Conservation (phyloP, 2,797 vertebrate species). For the Poliocrania exsul region DNA sequence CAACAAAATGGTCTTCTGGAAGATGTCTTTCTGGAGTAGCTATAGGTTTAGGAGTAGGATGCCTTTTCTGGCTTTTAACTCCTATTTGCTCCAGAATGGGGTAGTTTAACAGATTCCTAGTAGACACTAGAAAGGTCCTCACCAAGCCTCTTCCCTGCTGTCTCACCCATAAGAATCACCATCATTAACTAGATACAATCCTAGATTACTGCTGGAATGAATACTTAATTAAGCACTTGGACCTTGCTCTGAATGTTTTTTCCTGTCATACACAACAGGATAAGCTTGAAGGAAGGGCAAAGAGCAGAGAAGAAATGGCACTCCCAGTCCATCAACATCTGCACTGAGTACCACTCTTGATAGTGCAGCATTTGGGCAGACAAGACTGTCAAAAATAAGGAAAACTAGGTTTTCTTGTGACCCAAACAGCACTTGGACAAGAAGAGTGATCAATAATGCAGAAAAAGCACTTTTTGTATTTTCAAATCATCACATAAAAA, state of each 20-base stretch:
- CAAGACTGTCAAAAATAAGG: not conserved
- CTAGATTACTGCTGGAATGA: not conserved
- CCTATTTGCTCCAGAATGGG: not conserved
- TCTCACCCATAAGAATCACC: not conserved
- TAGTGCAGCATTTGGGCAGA: not conserved
- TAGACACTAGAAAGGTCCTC: not conserved
- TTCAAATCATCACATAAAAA: not conserved
- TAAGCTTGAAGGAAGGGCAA: not conserved
- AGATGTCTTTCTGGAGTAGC: not conserved
- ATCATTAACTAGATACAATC: not conserved
- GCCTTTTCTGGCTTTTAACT: not conserved
- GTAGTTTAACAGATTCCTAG: not conserved
- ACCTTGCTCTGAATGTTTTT: not conserved
- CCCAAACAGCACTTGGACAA: not conserved
- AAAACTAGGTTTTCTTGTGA: not conserved
- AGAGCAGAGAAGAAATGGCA: not conserved
- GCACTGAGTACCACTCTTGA: not conserved
- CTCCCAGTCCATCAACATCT: not conserved
- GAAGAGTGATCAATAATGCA: not conserved
- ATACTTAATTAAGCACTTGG: not conserved
- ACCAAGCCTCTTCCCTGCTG: fast-evolving
- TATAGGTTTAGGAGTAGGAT: not conserved
- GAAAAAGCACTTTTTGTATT: not conserved
- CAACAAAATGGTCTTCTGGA: not conserved
- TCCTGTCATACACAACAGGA: not conserved